phyloP scores from a whole-genome alignment of 2,113 vertebrate species.

The Myotis brandtii region DNA sequence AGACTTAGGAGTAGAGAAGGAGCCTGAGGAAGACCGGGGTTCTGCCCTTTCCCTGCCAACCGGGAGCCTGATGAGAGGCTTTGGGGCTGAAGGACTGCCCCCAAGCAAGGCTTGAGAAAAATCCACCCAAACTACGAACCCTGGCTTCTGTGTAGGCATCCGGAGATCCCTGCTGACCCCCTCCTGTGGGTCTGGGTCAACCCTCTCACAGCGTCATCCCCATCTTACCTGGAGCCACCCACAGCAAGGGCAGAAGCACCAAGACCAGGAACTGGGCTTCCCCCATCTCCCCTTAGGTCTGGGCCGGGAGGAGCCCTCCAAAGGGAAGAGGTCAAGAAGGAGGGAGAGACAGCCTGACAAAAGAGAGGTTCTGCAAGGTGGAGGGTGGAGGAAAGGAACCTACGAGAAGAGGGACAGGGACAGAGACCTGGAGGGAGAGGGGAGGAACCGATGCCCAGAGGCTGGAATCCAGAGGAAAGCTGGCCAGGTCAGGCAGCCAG shows the following conservation, averaged over 20 bases:
- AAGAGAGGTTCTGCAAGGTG: neutral
- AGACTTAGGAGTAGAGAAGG: neutral
- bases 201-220: neutral
- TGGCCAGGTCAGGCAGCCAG: neutral
- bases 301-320: neutral
- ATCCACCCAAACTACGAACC: neutral
- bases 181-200: neutral
- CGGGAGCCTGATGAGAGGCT: neutral
- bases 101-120: neutral
- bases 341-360: neutral
- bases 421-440: neutral
- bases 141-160: neutral
- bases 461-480: neutral
- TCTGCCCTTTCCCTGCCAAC: neutral
- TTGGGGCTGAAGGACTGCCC: neutral
- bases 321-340: slow-evolving; percentile 21
- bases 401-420: neutral
- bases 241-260: slow-evolving; percentile 64
- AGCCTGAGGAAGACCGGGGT: neutral
- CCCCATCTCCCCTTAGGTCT: slow-evolving; percentile 61
- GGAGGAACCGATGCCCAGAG: neutral
- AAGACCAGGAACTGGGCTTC: slow-evolving; percentile 6
- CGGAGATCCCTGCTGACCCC: neutral
- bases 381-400: neutral
- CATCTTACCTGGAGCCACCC: slow-evolving; percentile 75